A percentile compares a stretch with the other conserved stretches of the same genome.
phyloP scores from a whole-genome alignment of 2,888 invertebrate species.

The Drosophila sordidula region DNA sequence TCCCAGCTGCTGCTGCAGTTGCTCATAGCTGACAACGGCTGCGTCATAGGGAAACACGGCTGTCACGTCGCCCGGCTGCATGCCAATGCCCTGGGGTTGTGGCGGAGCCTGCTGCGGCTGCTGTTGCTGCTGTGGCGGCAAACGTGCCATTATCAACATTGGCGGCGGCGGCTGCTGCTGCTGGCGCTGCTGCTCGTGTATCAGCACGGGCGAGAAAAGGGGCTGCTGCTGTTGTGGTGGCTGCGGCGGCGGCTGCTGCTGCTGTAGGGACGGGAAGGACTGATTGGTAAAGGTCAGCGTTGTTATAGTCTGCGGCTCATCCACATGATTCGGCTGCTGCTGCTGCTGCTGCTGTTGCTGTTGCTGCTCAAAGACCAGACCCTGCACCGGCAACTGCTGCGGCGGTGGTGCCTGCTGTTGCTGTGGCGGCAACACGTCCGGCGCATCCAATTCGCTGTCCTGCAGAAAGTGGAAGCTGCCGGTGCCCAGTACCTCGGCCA shows the following conservation, averaged over 20 bases:
- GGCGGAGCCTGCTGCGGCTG: conserved; percentile 41
- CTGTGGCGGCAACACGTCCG: conserved; percentile 85
- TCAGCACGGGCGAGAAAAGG: conserved; percentile 74
- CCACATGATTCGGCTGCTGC: conserved; percentile 62
- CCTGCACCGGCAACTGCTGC: conserved; percentile 62
- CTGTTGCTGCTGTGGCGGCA: conserved; percentile 62
- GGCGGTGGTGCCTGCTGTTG: conserved; percentile 57
- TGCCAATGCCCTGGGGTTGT: conserved; percentile 66
- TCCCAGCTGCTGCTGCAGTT: conserved; percentile 75
- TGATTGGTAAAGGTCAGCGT: conserved; percentile 95
- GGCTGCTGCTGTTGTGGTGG: conserved; percentile 36
- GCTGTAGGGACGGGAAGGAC: conserved; percentile 87
- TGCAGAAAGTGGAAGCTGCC: conserved; percentile 94
- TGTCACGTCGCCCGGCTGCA: conserved; percentile 70
- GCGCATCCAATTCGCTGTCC: conserved; percentile 95
- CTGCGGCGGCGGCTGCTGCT: conserved; percentile 51
- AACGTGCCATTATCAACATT: conserved; percentile 77
- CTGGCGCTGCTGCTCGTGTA: conserved; percentile 66
- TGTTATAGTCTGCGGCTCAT: conserved; percentile 87
- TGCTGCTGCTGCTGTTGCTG: conserved; percentile 65
- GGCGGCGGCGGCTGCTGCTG: conserved; percentile 64
- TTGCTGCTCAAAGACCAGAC: conserved; percentile 67
- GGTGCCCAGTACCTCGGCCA: conserved; percentile 91
- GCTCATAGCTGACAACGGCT: conserved; percentile 73
- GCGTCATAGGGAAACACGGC: conserved; percentile 73